Conservation (phyloP, 2,113 vertebrate genomes). For the Panthera leo region DNA sequence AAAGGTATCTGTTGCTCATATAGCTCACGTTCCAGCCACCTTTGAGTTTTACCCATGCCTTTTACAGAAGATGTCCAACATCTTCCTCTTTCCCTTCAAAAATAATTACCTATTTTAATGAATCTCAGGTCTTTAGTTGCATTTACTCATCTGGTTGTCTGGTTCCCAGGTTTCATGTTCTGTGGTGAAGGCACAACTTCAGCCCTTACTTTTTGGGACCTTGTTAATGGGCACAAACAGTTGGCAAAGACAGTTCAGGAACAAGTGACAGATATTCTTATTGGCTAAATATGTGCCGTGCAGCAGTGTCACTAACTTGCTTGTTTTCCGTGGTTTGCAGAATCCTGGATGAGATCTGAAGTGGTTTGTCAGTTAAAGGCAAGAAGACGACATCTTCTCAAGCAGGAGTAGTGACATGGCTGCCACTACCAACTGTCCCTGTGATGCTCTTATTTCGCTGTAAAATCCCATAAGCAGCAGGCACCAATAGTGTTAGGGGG, state of each 20-base stretch:
- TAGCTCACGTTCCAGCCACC: not conserved
- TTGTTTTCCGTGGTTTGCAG: not conserved
- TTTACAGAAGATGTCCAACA: constrained; percentile 1
- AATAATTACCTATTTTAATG: not conserved
- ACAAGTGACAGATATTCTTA: not conserved
- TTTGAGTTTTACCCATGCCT: constrained; percentile 23
- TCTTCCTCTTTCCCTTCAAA: not conserved
- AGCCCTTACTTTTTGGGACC: not conserved
- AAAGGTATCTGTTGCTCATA: not conserved
- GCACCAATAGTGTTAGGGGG: not conserved
- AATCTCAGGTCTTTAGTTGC: constrained; percentile 15
- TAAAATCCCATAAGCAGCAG: not conserved
- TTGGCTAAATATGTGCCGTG: not conserved
- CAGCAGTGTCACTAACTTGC: not conserved
- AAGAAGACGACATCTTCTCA: constrained; percentile 14
- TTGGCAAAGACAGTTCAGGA: constrained; percentile 13
- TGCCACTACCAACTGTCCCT: not conserved
- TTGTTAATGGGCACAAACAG: not conserved
- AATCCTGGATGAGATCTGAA: constrained; percentile 17
- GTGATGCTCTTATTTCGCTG: not conserved
- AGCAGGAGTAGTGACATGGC: not conserved
- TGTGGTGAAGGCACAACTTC: not conserved
- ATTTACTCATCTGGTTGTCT: not conserved
- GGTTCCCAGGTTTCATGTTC: not conserved
- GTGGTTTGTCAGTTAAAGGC: not conserved